Base-by-base conservation (phyloP, 1,140 invertebrate genomes). In the Temnothorax curvispinosus region DNA sequence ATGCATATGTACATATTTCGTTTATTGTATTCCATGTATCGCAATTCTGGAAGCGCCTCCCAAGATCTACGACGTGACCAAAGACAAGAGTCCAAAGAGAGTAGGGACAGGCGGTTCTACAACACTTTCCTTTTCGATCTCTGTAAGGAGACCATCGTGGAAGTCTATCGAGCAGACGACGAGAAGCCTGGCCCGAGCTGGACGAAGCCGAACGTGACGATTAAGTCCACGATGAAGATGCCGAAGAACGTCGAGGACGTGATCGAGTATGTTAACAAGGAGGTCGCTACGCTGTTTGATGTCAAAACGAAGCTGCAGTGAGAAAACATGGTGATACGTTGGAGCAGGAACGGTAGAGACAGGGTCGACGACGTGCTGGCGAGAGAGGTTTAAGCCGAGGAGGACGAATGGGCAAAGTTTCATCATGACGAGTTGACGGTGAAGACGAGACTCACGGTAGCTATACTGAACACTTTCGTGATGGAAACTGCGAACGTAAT, bases 351-450 rank as follows among this genome's bases (percentile, higher is more conserved):
- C 93, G 96, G 97, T 90, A 94, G 97, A 52, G 97, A 98, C 90
- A 95, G 96, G 82, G 97, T 98, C 0, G 97, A 98, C 93, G 96
- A 97, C 88, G 94, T 98, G 62, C 93, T 98, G 50, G 96, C 97
- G 2, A 94, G 96, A 60, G 97, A 98, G 93, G 95, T 97, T 21
- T 96, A 97, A 82, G 96, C 96, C 44, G 97, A 97, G 91, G 97
- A 98, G 93, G 94, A 96, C 6, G 96, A 97, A 69, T 98, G 97
- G 97, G 96, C 97, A 0, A 97, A 97, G 90, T 98, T 97, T 91
- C 96, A 97, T 91, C 95, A 96, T 32, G 97, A 97, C 91, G 97
- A 97, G 92, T 92, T 97, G 2, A 95, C 96, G 11, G 96, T 98
- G 4, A 98, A 97, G 92, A 96, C 97, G 90, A 96, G 97, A 86